Evolutionary conservation across 2,888 invertebrate species (phyloP).

Genomic region (Cancer borealis): DNA sequence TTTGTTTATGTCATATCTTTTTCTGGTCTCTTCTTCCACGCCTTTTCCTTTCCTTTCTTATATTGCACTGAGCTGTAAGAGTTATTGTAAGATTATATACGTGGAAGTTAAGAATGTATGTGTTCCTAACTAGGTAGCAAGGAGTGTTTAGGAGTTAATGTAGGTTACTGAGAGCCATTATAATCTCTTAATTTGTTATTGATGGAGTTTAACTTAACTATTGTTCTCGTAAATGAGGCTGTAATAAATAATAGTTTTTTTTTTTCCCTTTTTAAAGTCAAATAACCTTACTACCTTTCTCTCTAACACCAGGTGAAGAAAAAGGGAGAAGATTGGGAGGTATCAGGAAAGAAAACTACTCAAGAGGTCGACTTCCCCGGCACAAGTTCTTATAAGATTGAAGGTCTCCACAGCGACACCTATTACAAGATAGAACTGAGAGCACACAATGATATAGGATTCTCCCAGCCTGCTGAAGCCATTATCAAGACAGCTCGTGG

Average conservation of each 20-base stretch:
- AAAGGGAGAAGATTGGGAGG: constrained; percentile 78
- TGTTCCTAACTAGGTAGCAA: no score
- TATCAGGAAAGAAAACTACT: constrained; percentile 74
- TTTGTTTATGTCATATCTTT: no score
- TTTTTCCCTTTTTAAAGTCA: not conserved
- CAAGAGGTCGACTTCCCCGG: constrained; percentile 77
- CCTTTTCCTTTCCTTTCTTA: no score
- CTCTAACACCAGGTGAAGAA: constrained; percentile 78
- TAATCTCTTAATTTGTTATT: no score
- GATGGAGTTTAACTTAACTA: not conserved
- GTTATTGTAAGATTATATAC: no score
- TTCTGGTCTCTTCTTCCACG: no score
- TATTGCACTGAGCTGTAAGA: no score
- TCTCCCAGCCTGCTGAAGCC: constrained; percentile 88
- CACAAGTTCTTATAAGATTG: constrained; percentile 81
- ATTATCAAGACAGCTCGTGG: constrained; percentile 92
- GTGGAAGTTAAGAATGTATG: no score
- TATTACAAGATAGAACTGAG: constrained; percentile 90
- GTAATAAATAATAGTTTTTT: not conserved
- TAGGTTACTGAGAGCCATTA: no score
- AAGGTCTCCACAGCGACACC: constrained; percentile 87
- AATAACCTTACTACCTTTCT: not conserved
- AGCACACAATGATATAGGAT: constrained; percentile 92
- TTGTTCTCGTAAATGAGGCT: no score
- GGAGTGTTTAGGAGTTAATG: no score